phyloP scores from a whole-genome alignment of 2,797 vertebrate species.

The Valencia hispanica region DNA sequence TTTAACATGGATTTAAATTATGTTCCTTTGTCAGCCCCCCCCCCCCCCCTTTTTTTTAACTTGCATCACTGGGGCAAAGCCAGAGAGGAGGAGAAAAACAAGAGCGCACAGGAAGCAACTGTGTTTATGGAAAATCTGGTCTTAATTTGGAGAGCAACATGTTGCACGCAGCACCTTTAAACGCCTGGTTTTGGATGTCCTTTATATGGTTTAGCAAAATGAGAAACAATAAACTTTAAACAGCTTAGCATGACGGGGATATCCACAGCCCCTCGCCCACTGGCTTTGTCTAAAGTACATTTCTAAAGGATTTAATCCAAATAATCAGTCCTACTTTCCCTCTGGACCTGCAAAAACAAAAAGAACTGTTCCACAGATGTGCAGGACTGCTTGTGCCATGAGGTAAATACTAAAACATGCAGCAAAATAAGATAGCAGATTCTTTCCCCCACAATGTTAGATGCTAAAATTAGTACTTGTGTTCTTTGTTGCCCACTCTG shows the following conservation, averaged over 20 bases:
- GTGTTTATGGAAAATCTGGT: conserved; percentile 62
- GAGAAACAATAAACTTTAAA: not conserved
- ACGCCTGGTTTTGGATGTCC: not conserved
- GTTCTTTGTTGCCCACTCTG: conserved; percentile 19
- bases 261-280: not conserved
- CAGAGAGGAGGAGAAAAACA: conserved; percentile 39
- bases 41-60: not conserved
- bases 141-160: conserved; percentile 49
- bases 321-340: not conserved
- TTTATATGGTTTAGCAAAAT: not conserved
- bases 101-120: conserved; percentile 54
- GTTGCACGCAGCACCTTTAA: conserved; percentile 43
- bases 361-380: conserved; percentile 60
- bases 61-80: conserved; percentile 22
- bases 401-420: conserved; percentile 60
- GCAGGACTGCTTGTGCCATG: conserved; percentile 20
- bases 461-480: conserved; percentile 58
- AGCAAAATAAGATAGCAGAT: conserved; percentile 44
- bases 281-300: not conserved
- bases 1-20: not conserved
- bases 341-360: not conserved
- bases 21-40: conserved; percentile 23
- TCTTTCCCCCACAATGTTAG: not conserved
- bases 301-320: not conserved
- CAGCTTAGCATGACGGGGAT: not conserved